Evolutionary conservation across 2,888 invertebrate species (phyloP), one percentile per base, ranked within the genome.

Genomic region (Cryptosula pallasiana): DNA sequence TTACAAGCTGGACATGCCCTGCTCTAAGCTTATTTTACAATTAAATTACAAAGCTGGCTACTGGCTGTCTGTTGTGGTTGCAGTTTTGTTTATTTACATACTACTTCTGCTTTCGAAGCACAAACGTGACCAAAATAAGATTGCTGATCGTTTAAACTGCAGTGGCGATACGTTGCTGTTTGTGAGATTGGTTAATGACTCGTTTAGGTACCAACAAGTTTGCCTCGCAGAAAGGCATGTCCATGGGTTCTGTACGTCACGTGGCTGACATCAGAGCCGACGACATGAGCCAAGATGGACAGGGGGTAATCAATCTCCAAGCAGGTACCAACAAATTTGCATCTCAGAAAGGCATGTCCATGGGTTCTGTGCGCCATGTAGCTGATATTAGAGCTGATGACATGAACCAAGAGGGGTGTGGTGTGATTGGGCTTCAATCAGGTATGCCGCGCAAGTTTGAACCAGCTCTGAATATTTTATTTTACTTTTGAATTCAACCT

Each of bases 201-300:
- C n/a, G 9, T 63, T n/a, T 63, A 63, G 83, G 83, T 20, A 78
- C 78, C 34, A 84, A 83, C 76, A 81, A 83, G 72, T 78, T 77
- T 63, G 83, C 81, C 25, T 79, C 79, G 35, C 83, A 83, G 73
- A 71, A 77, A 29, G 84, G 84, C 13, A 84, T 84, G 83, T 72
- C 78, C 32, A 79, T 82, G 74, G 84, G 83, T 5, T 77, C 79
- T 27, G 78, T 79, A 0, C 75, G 84, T 45, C 82, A 83, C 74
- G 79, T 79, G 9, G 77, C 82, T 55, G 83, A 84, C 74, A 83
- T 83, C 72, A 70, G 79, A 29, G 79, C 80, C n/a, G 83, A 82
- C 71, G 81, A 82, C 32, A 76, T 78, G 72, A 73, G 75, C 57
- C 76, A 77, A 32, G 78, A 78, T 58, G 80, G 81, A 5, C 78